These are phyloP conservation scores for Tyria jacobaeae DNA, from an alignment of 2,888 invertebrate species.

Conservation along the genomic window DNA sequence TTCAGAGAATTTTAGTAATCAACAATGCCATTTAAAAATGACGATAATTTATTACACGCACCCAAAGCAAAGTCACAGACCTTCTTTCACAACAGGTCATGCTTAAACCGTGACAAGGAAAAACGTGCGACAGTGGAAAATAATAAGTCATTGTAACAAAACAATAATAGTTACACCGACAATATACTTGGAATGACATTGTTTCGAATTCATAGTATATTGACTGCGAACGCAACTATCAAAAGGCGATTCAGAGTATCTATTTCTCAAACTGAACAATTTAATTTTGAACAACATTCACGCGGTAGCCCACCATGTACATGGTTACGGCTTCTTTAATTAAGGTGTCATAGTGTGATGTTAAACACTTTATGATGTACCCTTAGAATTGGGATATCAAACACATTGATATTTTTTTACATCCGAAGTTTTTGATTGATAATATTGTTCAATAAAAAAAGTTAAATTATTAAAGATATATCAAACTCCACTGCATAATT, in stretches of 20 bases:
- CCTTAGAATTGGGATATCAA: no score
- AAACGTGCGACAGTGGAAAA: constrained; percentile 82
- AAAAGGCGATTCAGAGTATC: not conserved
- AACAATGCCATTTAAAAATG: not conserved
- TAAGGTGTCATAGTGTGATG: no score
- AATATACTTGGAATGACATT: constrained; percentile 57
- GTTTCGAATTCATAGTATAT: constrained; percentile 45
- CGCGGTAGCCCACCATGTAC: not conserved
- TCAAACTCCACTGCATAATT: no score
- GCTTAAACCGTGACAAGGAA: constrained; percentile 78
- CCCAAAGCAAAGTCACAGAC: constrained; percentile 13
- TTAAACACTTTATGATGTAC: no score
- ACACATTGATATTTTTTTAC: no score
- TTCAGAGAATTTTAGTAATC: not conserved
- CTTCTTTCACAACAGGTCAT: constrained; percentile 72
- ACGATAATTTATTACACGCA: not conserved
- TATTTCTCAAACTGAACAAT: not conserved
- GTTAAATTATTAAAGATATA: no score
- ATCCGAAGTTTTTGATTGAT: no score
- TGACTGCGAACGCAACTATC: constrained; percentile 7
- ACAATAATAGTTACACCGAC: constrained; percentile 37
- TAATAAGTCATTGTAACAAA: constrained; percentile 76
- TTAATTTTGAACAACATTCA: not conserved
- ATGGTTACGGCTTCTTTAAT: no score
- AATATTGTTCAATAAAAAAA: no score